These are phyloP conservation scores for Apamea monoglypha DNA, from an alignment of 2,888 invertebrate species.

Conservation along the genomic window DNA sequence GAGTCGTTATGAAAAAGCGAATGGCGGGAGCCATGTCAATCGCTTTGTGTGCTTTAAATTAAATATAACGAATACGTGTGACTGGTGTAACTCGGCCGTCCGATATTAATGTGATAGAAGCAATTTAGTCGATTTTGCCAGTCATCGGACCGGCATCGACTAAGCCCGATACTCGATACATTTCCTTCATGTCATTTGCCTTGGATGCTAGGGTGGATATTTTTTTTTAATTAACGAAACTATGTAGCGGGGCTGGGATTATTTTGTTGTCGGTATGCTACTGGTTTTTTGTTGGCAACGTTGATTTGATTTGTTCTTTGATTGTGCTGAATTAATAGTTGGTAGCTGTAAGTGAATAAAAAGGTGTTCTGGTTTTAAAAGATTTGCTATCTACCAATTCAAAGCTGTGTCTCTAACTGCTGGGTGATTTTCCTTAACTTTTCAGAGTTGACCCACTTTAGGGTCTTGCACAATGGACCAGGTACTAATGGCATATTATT, in stretches of 20 bases:
- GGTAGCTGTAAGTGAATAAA: constrained; percentile 14
- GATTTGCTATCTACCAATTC: constrained; percentile 1
- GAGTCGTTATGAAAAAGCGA: constrained; percentile 82
- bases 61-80: constrained; percentile 85
- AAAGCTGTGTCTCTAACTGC: constrained; percentile 4
- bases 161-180: constrained; percentile 70
- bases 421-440: not conserved
- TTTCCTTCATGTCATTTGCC: constrained; percentile 77
- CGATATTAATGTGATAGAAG: constrained; percentile 84
- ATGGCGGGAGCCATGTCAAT: constrained; percentile 85
- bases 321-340: constrained; percentile 42
- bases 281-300: constrained; percentile 48
- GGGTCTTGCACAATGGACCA: not conserved
- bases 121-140: constrained; percentile 85
- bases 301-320: constrained; percentile 57
- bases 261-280: constrained; percentile 59
- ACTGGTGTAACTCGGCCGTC: constrained; percentile 77
- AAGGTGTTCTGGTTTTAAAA: not conserved
- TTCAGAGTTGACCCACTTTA: not conserved
- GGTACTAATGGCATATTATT: not conserved
- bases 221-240: constrained; percentile 75
- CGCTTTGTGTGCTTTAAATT: constrained; percentile 88
- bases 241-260: constrained; percentile 60
- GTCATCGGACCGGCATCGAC: constrained; percentile 80
- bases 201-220: constrained; percentile 70